Evolutionary conservation across 1,140 invertebrate species (phyloP), one percentile per base, ranked within the genome.

Genomic region (Drosophila lacertosa): DNA sequence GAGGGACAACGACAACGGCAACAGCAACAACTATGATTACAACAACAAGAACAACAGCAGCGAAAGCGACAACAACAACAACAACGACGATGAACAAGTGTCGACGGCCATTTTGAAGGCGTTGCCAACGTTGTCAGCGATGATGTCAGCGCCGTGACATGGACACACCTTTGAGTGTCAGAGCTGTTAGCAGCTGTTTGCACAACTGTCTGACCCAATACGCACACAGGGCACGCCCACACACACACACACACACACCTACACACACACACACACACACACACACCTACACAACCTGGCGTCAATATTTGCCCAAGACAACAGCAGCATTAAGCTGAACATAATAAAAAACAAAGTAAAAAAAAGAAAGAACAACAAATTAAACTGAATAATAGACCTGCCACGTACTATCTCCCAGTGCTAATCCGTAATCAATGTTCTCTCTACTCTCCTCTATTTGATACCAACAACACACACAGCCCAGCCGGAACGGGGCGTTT

Each of bases 401-500:
- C 18, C 11, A 68, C 35, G 55, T 51, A 79, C 32, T 15, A 35
- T 65, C n/a, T n/a, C n/a, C 37, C 66, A 69, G 60, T n/a, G n/a
- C 65, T 74, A 77, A 65, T 70, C 51, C 29, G 63, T 35, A 40
- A 57, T 77, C 80, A 70, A 76, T 89, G 64, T 82, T 70, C 64
- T 76, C 33, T 88, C 45, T 84, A 72, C 76, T 82, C 67, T 60
- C 72, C 33, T 88, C 45, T 84, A 72, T 78, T 75, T 79, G 74
- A 77, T 63, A 71, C 57, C 57, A 51, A 24, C n/a, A n/a, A n/a
- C n/a, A n/a, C n/a, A 47, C 47, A 74, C 62, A 89, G 86, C 86
- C 81, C 86, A 82, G 62, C 80, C 86, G 80, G 89, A 90, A 70
- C 75, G 83, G 83, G 88, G 86, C 63, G 69, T 89, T 54, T 54